These are phyloP conservation scores for Gymnoscopelus microlampas DNA, from an alignment of 2,797 vertebrate species.

Conservation along the genomic window DNA sequence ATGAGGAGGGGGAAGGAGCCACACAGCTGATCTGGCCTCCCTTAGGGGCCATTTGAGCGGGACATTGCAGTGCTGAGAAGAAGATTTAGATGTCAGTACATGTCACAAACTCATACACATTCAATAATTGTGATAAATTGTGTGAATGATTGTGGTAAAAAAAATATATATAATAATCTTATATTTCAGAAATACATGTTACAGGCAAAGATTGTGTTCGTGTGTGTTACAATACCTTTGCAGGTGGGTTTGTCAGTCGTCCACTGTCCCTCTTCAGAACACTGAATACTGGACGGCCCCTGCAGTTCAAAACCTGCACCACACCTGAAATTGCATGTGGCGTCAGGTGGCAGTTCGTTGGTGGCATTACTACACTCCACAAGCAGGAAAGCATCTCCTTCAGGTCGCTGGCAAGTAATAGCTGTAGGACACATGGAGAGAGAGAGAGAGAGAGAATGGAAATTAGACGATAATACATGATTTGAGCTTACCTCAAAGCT, in stretches of 20 bases:
- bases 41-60: slow-evolving; percentile 36
- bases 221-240: slow-evolving; percentile 54
- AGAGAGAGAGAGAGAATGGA: not conserved
- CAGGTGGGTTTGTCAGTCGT: slow-evolving; percentile 57
- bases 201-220: not conserved
- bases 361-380: slow-evolving; percentile 63
- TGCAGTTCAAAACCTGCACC: slow-evolving; percentile 67
- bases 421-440: slow-evolving; percentile 41
- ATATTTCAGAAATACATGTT: not conserved
- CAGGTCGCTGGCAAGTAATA: slow-evolving; percentile 61
- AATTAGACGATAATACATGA: not conserved
- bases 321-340: slow-evolving; percentile 79
- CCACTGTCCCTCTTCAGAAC: slow-evolving; percentile 78
- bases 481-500: not conserved
- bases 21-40: slow-evolving; percentile 47
- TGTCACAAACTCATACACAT: not conserved
- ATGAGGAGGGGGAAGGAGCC: slow-evolving; percentile 16
- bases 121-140: not conserved
- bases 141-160: not conserved
- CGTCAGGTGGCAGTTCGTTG: slow-evolving; percentile 56
- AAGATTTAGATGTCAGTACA: slow-evolving; percentile 1
- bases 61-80: slow-evolving; percentile 49
- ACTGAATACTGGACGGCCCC: slow-evolving; percentile 57
- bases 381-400: slow-evolving; percentile 31
- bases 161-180: not conserved